A percentile compares a stretch with the other conserved stretches of the same genome.
Conservation (phyloP, 2,797 vertebrate species). For the Anguilla anguilla region DNA sequence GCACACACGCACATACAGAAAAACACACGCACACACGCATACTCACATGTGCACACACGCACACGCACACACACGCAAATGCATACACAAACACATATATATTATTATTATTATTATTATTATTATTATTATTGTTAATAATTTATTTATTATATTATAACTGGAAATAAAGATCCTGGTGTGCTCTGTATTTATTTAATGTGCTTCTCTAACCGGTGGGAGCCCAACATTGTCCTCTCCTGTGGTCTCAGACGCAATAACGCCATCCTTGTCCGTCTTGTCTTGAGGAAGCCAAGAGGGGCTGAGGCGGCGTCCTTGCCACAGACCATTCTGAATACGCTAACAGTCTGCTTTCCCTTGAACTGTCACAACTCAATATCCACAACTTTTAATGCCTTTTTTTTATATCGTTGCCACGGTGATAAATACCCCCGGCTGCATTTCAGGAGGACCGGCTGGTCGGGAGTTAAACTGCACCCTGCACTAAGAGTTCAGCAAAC, state of each 20-base stretch:
- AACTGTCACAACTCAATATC: conserved; percentile 60
- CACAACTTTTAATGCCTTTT: conserved; percentile 72
- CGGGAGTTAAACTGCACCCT: conserved; percentile 44
- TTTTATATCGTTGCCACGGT: conserved; percentile 48
- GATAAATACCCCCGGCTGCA: conserved; percentile 47
- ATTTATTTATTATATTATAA: conserved; percentile 64
- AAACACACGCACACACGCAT: too few species aligned
- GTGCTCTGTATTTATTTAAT: conserved; percentile 62
- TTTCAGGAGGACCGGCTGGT: conserved; percentile 46
- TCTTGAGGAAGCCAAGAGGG: conserved; percentile 64
- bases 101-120: too few species aligned
- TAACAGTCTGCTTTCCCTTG: conserved; percentile 19
- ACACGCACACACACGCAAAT: background rate
- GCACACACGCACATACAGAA: too few species aligned
- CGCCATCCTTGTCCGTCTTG: conserved; percentile 66
- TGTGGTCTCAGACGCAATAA: conserved; percentile 72
- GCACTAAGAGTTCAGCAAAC: conserved; percentile 38
- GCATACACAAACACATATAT: background rate
- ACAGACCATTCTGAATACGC: background rate
- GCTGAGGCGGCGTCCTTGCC: conserved; percentile 67
- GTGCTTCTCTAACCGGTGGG: conserved; percentile 55
- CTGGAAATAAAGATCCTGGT: conserved; percentile 67
- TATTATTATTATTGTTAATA: conserved; percentile 66
- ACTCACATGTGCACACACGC: background rate
- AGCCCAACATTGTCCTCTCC: conserved; percentile 68